A percentile compares a stretch with the other conserved stretches of the same genome.
These are phyloP conservation scores for Micronycteris hirsuta DNA, from an alignment of 2,113 vertebrate genomes.

Conservation along the genomic window DNA sequence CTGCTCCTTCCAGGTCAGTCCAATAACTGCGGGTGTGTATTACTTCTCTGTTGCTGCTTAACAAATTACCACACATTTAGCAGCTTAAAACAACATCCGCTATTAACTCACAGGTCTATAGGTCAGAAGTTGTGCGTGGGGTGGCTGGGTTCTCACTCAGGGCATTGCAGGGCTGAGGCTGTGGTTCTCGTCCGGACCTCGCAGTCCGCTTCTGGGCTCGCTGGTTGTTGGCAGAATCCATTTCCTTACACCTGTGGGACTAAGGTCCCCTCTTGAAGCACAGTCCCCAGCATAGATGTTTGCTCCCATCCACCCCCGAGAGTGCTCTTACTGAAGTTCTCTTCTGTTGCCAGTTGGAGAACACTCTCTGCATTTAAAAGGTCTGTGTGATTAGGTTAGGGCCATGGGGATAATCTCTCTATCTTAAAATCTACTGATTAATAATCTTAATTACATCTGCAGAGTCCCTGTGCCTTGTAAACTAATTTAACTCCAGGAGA, in stretches of 20 bases:
- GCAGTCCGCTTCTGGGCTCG: neutral
- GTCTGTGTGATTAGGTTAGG: neutral
- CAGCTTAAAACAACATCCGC: neutral
- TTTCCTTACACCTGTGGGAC: neutral
- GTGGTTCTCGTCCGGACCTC: neutral
- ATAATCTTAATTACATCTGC: neutral
- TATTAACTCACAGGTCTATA: neutral
- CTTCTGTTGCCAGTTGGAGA: neutral
- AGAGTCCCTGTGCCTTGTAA: neutral
- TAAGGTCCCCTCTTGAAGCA: too few species aligned
- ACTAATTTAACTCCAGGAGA: neutral
- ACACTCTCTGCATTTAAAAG: neutral
- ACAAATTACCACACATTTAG: neutral
- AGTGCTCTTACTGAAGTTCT: neutral
- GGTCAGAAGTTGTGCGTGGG: neutral
- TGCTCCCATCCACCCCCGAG: neutral
- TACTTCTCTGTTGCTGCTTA: neutral
- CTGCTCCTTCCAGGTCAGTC: neutral
- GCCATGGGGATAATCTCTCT: neutral
- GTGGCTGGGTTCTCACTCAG: neutral
- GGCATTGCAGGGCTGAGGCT: neutral
- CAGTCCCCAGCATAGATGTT: neutral
- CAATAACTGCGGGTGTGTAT: fast-evolving
- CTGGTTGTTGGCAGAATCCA: neutral
- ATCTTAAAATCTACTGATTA: neutral